Evolutionary conservation across 2,113 vertebrate species (phyloP), one percentile per base, ranked within the genome.

Genomic region (Nicator chloris): DNA sequence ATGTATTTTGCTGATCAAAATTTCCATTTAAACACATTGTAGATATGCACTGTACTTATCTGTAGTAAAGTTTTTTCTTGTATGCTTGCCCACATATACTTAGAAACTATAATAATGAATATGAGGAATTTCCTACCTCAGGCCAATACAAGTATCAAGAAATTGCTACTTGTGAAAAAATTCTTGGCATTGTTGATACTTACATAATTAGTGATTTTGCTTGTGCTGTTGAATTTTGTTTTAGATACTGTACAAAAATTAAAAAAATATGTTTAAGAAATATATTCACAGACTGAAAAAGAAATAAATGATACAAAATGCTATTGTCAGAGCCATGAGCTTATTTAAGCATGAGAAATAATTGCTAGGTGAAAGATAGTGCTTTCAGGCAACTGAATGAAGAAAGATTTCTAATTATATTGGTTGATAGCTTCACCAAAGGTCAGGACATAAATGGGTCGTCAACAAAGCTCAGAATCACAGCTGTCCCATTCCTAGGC

Each of bases 101-200:
- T 50, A 50, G 18, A 70, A 70, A 50, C 51, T 9, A 13, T 15
- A 47, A 22, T 68, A 51, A 59, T 54, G 11, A 63, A 24, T 63
- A 54, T 39, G 35, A 92, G 10, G 11, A 64, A 51, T 82, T 89
- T 68, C 15, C 31, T 8, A 54, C 7, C 14, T 70, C 18, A 51
- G 27, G 17, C 1, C 15, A 66, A 40, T 44, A 39, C 4, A 69
- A n/a, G 9, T 53, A 57, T 53, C 17, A 75, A 86, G 19, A 68
- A n/a, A n/a, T n/a, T n/a, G n/a, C n/a, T 24, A 44, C 2, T 61
- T 82, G 45, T 18, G 69, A 70, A 49, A 51, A 50, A 26, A 12
- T 0, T 13, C 0, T 35, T 66, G 19, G 1, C 31, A 44, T 19
- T 47, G 2, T 72, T 85, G 76, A n/a, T 44, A 33, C 8, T 16